A percentile compares a stretch with the other conserved stretches of the same genome.
These are phyloP conservation scores for Hemiprocne comata DNA, from an alignment of 2,113 vertebrate genomes.

Conservation along the genomic window DNA sequence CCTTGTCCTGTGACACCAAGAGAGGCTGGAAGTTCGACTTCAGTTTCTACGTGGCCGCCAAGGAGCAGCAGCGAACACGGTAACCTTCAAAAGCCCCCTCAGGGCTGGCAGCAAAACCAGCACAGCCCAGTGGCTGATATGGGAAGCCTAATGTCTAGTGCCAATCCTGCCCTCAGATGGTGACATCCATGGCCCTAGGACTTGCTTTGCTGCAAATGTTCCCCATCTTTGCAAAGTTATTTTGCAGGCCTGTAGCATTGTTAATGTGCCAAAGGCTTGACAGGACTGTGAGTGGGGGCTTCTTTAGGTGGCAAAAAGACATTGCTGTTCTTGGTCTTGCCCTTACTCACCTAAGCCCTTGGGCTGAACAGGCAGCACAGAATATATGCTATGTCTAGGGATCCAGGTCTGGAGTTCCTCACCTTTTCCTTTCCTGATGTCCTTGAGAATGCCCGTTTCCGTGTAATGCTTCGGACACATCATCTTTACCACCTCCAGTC, in stretches of 20 bases:
- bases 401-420: neutral
- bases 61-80: conserved; percentile 87
- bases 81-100: conserved; percentile 29
- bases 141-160: neutral
- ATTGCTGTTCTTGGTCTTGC: neutral
- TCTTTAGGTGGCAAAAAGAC: neutral
- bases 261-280: neutral
- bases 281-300: neutral
- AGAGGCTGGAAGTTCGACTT: conserved; percentile 93
- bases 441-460: neutral
- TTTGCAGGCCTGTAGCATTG: neutral
- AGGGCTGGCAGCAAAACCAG: neutral
- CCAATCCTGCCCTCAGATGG: neutral
- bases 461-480: neutral
- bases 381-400: neutral
- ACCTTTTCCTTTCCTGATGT: neutral
- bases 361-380: neutral
- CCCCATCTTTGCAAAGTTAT: neutral
- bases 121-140: neutral
- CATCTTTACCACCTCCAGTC: neutral
- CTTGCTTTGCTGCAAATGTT: neutral
- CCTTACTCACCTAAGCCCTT: neutral
- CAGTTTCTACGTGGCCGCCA: conserved; percentile 89
- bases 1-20: conserved; percentile 84
- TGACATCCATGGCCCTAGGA: neutral